Conservation (phyloP, 2,113 vertebrate species). For the Clarias gariepinus region DNA sequence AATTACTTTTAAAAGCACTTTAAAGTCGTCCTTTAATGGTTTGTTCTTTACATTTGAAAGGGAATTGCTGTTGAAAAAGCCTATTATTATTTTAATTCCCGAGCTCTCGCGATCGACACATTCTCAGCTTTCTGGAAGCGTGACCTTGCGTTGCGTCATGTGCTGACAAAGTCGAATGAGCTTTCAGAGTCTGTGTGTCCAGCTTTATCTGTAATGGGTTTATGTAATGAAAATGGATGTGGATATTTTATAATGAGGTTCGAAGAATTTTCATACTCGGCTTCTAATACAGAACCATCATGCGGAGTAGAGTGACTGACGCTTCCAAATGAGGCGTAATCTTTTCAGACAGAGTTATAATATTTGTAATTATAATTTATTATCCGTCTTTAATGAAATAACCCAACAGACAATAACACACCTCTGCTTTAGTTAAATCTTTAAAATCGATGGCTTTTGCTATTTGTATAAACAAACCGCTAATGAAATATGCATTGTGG, state of each 20-base stretch:
- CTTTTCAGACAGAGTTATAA: neutral
- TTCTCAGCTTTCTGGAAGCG: slow-evolving; percentile 31
- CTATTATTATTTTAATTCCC: slow-evolving; percentile 56
- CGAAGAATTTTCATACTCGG: neutral
- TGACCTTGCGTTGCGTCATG: slow-evolving; percentile 21
- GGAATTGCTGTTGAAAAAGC: slow-evolving; percentile 48
- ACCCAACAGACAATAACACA: neutral
- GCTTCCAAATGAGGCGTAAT: slow-evolving; percentile 17
- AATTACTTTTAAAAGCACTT: slow-evolving; percentile 57
- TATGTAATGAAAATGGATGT: slow-evolving; percentile 42
- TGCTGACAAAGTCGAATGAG: slow-evolving; percentile 47
- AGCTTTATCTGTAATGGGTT: slow-evolving; percentile 42
- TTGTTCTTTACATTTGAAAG: slow-evolving; percentile 51
- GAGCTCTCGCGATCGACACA: slow-evolving; percentile 42
- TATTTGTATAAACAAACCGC: no score
- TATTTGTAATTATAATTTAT: neutral
- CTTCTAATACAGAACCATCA: neutral
- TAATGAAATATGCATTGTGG: neutral
- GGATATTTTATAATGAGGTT: slow-evolving; percentile 38
- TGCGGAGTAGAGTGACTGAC: slow-evolving; percentile 1
- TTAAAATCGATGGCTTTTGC: neutral
- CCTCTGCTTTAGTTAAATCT: neutral
- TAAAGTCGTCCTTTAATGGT: slow-evolving; percentile 49
- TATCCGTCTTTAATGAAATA: neutral
- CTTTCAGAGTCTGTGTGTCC: slow-evolving; percentile 47